Percentiles rank a stretch among this genome's conserved stretches.
Conservation (phyloP, 2,888 invertebrate species). For the Drosophila paracracens region DNA sequence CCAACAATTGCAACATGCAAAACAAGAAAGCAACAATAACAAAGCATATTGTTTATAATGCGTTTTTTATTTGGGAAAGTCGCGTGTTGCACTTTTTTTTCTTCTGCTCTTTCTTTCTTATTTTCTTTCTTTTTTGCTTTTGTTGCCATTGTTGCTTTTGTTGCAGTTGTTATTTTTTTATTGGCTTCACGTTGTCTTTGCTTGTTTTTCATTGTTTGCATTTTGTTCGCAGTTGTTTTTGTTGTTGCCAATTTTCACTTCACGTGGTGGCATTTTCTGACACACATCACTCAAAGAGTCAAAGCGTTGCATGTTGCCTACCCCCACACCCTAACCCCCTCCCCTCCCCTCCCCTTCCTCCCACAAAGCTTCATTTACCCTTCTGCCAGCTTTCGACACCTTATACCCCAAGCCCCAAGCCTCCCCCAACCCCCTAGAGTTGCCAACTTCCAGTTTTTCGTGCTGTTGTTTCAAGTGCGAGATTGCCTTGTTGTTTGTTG, state of each 20-base stretch:
- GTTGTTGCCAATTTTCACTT: slow-evolving; percentile 78
- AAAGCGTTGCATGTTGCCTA: slow-evolving; percentile 55
- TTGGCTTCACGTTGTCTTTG: slow-evolving; percentile 47
- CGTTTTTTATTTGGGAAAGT: slow-evolving; percentile 79
- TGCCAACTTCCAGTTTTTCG: slow-evolving; percentile 34
- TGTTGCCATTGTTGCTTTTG: slow-evolving; percentile 11
- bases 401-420: slow-evolving; percentile 7
- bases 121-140: slow-evolving; percentile 12
- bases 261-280: slow-evolving; percentile 77
- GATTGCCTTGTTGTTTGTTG: slow-evolving; percentile 42
- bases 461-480: slow-evolving; percentile 59
- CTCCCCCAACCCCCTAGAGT: slow-evolving; percentile 12
- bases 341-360: not conserved
- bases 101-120: slow-evolving; percentile 25
- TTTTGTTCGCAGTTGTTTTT: slow-evolving; percentile 30
- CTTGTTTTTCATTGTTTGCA: slow-evolving; percentile 36
- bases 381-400: slow-evolving; percentile 12
- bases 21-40: slow-evolving; percentile 69
- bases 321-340: not conserved
- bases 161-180: slow-evolving; percentile 21
- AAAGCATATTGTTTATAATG: slow-evolving; percentile 75
- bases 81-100: slow-evolving; percentile 72
- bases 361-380: slow-evolving; percentile 17
- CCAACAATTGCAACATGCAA: slow-evolving; percentile 72
- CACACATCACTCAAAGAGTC: slow-evolving; percentile 76